phyloP scores from a whole-genome alignment of 2,888 invertebrate species.

The Drosophila neonasuta region DNA sequence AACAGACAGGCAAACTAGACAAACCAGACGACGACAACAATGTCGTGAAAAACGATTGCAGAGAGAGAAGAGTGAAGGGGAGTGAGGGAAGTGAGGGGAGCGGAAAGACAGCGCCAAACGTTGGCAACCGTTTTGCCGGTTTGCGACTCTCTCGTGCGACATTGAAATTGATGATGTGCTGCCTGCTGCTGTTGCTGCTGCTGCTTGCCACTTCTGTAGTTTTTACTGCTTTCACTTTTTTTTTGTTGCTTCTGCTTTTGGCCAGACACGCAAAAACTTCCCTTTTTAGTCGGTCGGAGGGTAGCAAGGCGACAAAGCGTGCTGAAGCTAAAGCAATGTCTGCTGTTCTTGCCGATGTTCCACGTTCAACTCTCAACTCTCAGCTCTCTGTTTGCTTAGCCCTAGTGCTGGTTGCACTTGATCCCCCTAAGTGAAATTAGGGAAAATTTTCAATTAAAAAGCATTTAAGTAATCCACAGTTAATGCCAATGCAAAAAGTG shows the following conservation, averaged over 20 bases:
- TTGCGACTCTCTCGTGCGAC: conserved; percentile 64
- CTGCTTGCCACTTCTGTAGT: conserved; percentile 55
- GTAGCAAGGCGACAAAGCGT: conserved; percentile 72
- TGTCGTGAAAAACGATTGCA: conserved; percentile 56
- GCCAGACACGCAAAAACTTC: conserved; percentile 73
- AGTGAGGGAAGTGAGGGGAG: not conserved
- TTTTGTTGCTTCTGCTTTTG: conserved; percentile 39
- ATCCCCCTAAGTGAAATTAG: conserved; percentile 77
- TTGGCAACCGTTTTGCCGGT: conserved; percentile 37
- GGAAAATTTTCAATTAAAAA: conserved; percentile 80
- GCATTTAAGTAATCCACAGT: conserved; percentile 79
- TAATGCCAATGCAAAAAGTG: conserved; percentile 66
- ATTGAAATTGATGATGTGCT: conserved; percentile 77
- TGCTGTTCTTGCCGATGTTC: not conserved
- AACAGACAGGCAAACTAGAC: conserved; percentile 42
- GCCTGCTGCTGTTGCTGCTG: conserved; percentile 35
- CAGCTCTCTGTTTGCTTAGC: conserved; percentile 56
- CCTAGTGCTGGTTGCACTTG: conserved; percentile 70
- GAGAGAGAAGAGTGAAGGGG: not conserved
- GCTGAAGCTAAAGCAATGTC: conserved; percentile 27
- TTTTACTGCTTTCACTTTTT: conserved; percentile 78
- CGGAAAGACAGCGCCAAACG: conserved; percentile 5
- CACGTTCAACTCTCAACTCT: not conserved
- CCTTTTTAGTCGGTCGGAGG: conserved; percentile 29
- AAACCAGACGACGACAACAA: conserved; percentile 55